Evolutionary conservation across 2,797 vertebrate genomes (phyloP).

Genomic region (Microctenopoma stevenorrisi): DNA sequence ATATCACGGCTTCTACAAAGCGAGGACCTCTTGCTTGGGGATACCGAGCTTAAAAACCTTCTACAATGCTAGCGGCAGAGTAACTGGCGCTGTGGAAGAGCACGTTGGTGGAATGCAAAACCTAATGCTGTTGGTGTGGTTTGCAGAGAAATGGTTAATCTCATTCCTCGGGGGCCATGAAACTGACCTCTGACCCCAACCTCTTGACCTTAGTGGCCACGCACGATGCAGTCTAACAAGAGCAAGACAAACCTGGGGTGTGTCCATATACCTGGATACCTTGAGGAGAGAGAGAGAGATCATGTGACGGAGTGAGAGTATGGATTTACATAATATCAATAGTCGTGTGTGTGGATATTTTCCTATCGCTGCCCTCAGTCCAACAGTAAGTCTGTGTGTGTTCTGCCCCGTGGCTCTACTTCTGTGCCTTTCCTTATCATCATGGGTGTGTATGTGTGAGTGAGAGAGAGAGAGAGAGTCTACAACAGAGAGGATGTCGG

Average conservation of each 20-base stretch:
- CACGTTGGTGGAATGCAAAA: background rate
- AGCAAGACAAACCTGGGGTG: background rate
- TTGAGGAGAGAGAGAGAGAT: background rate
- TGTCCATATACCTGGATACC: background rate
- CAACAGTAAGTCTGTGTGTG: slow-evolving; percentile 39
- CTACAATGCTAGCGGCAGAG: background rate
- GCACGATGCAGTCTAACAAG: background rate
- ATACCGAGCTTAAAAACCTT: slow-evolving; percentile 25
- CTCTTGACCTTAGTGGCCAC: slow-evolving; percentile 14
- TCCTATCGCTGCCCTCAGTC: slow-evolving; percentile 25
- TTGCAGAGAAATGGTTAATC: slow-evolving; percentile 13
- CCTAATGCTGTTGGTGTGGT: slow-evolving; percentile 9
- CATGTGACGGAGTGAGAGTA: background rate
- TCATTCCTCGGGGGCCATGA: slow-evolving; percentile 14
- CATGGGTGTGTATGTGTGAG: slow-evolving; percentile 1
- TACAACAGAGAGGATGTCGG: background rate
- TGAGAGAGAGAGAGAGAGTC: background rate
- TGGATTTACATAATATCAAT: slow-evolving; percentile 32
- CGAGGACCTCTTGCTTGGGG: background rate
- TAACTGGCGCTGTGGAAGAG: background rate
- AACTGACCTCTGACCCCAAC: slow-evolving; percentile 11
- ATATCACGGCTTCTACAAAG: slow-evolving; percentile 7
- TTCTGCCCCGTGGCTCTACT: slow-evolving; percentile 31
- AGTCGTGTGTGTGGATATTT: slow-evolving; percentile 17
- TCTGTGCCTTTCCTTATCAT: slow-evolving; percentile 16